Conservation (phyloP, 35 echinoderm and acorn worm genomes). For the Acanthaster planci region DNA sequence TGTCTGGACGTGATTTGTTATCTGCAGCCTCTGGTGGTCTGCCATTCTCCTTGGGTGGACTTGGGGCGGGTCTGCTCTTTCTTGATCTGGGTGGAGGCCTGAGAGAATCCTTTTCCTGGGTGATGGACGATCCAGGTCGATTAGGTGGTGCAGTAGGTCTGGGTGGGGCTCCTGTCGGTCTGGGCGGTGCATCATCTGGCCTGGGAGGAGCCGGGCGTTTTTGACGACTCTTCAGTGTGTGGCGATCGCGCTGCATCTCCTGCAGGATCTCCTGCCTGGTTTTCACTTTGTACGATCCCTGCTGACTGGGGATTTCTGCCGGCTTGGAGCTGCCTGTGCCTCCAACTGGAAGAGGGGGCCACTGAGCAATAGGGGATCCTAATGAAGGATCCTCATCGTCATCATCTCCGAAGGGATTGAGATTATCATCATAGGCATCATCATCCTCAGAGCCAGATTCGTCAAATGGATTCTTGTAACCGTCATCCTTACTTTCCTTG, state of each 20-base stretch:
- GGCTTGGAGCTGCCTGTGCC: neutral
- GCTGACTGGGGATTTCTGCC: constrained; percentile 14
- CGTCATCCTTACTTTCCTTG: neutral
- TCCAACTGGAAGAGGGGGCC: constrained; percentile 38
- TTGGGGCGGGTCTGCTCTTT: constrained; percentile 54
- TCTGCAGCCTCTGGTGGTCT: constrained; percentile 11
- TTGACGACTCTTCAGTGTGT: constrained; percentile 72
- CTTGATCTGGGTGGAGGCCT: constrained; percentile 50
- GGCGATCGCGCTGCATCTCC: constrained; percentile 74
- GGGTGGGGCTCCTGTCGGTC: neutral
- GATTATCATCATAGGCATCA: constrained; percentile 68
- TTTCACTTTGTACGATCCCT: constrained; percentile 66
- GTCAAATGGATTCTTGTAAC: constrained; percentile 79
- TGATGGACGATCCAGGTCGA: neutral
- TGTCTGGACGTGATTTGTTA: constrained; percentile 11
- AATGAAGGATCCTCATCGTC: constrained; percentile 65
- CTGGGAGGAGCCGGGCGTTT: constrained; percentile 29
- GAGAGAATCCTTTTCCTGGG: neutral
- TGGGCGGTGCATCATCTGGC: neutral
- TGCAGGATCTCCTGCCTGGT: constrained; percentile 83
- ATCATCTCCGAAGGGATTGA: constrained; percentile 89
- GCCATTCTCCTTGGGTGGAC: neutral
- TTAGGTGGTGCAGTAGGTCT: neutral
- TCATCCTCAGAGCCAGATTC: constrained; percentile 47
- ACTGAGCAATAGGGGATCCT: constrained; percentile 13